These are phyloP conservation scores for Sebastes alutus DNA, from an alignment of 2,797 vertebrate genomes.

Conservation along the genomic window DNA sequence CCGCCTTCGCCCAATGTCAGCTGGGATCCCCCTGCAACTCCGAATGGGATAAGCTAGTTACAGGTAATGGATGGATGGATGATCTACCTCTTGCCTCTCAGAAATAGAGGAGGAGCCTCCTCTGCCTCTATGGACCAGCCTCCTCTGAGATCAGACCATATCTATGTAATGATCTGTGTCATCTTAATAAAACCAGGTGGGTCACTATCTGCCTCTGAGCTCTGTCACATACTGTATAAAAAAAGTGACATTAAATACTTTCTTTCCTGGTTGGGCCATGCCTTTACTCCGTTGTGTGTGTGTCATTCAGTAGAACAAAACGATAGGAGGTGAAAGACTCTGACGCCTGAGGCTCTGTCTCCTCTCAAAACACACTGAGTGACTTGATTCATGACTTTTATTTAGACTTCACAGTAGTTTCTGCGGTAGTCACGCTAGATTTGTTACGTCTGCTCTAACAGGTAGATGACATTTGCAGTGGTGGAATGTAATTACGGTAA, in stretches of 20 bases:
- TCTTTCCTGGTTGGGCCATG: not conserved
- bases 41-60: no score
- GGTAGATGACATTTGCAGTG: not conserved
- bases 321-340: constrained; percentile 1
- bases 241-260: not conserved
- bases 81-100: no score
- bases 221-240: not conserved
- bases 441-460: not conserved
- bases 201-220: not conserved
- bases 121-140: no score
- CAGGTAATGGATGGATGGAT: no score
- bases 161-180: not conserved
- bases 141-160: not conserved
- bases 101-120: no score
- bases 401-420: not conserved
- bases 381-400: not conserved
- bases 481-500: not conserved
- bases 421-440: not conserved
- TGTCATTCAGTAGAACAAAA: constrained; percentile 14
- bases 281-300: constrained; percentile 10
- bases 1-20: no score
- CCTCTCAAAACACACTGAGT: not conserved
- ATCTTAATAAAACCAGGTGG: not conserved
- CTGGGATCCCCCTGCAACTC: no score
- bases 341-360: constrained; percentile 8